Base-by-base conservation (phyloP, 2,888 invertebrate species). In the Caenorhabditis parvicauda region DNA sequence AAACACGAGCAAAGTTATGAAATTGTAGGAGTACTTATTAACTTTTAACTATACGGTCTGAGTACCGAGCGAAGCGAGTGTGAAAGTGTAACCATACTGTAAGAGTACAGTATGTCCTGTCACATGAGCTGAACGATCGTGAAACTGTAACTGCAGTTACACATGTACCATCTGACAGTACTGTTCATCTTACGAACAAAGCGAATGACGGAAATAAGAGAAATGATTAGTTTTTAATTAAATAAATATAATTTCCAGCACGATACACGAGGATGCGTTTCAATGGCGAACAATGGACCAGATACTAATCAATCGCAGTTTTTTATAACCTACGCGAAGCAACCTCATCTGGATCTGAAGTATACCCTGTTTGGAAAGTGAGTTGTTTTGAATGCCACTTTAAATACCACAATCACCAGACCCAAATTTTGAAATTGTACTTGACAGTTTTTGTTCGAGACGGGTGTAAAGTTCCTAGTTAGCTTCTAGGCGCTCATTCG, bases 231-330 rank as follows among this genome's bases (percentile, higher is more conserved):
- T 19, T 17, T 19, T n/a, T 22, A 4, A 35, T 27, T n/a, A 24
- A 43, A 9, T 14, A 17, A 9, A 14, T 47, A 3, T 7, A 7
- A n/a, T 3, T 65, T 77, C 29, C 55, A 86, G 89, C 96, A 96
- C 82, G 89, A 87, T 80, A 86, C 87, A 19, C 86, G 94, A 77
- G 96, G 94, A 0, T 87, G 89, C 66, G 86, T 98, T 1, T 94
- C 95, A 3, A 94, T 96, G 95, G 98, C 98, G 5, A 98, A 95
- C 82, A 95, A 91, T 85, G 96, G 96, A 2, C 92, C 95, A 0
- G 93, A 96, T 82, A 90, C 92, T 9, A 99, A 98, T 51, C 49
- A 58, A 45, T 94, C 94, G 77, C 98, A 98, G 82, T 99, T 99
- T 83, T 98, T 98, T 82, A 89, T 99, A 69, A 88, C 90, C 0